Percentiles rank a stretch among this genome's conserved stretches.
These are phyloP conservation scores for Operophtera brumata DNA, from an alignment of 2,888 invertebrate genomes.

Conservation along the genomic window DNA sequence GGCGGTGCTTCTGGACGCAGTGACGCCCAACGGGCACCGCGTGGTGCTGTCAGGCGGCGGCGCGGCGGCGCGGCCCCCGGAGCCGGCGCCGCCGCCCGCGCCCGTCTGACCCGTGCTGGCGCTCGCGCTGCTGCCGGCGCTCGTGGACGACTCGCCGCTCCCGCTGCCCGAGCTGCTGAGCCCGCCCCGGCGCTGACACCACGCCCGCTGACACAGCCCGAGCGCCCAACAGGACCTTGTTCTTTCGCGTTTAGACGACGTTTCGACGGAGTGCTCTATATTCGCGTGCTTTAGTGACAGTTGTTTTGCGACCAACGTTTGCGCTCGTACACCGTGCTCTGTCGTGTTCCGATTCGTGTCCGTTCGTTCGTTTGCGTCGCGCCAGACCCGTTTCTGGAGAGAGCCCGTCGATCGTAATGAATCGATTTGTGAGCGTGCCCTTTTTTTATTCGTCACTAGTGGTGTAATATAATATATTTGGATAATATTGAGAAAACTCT, in stretches of 20 bases:
- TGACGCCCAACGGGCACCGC: conserved; percentile 92
- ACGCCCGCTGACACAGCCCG: conserved; percentile 59
- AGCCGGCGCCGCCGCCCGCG: conserved; percentile 88
- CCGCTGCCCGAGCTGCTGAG: conserved; percentile 77
- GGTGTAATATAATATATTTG: conserved; percentile 71
- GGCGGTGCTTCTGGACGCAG: conserved; percentile 91
- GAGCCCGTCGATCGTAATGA: conserved; percentile 54
- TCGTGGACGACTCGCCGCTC: conserved; percentile 75
- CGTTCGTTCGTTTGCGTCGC: conserved; percentile 51
- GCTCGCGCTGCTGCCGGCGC: conserved; percentile 78
- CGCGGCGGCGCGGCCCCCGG: conserved; percentile 95
- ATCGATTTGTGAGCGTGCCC: conserved; percentile 68
- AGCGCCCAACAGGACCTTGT: conserved; percentile 70
- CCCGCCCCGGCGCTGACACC: conserved; percentile 65
- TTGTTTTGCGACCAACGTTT: conserved; percentile 76
- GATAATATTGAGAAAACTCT: conserved; percentile 76
- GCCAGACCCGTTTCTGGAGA: conserved; percentile 60
- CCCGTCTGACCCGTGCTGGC: conserved; percentile 80
- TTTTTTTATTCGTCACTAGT: conserved; percentile 71
- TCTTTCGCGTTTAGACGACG: conserved; percentile 62
- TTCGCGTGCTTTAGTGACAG: conserved; percentile 74
- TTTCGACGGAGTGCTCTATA: conserved; percentile 71
- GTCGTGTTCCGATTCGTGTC: conserved; percentile 55
- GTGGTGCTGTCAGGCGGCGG: conserved; percentile 94
- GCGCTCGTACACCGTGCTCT: conserved; percentile 63